A percentile compares a stretch with the other conserved stretches of the same genome.
These are phyloP conservation scores for Protosalanx chinensis DNA, from an alignment of 2,797 vertebrate genomes.

Conservation along the genomic window DNA sequence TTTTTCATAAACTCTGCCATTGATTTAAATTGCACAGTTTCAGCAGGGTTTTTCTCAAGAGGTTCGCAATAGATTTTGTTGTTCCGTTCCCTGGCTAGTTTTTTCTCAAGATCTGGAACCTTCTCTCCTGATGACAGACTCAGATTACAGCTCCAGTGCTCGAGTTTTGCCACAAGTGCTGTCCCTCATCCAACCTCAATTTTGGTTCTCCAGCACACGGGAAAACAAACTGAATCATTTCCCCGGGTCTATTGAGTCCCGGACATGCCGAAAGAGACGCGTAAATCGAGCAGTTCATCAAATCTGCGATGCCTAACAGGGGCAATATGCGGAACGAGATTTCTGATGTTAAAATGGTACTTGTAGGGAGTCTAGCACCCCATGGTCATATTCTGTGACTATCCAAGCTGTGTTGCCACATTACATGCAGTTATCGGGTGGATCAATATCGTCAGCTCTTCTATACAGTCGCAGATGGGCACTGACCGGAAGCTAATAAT, in stretches of 20 bases:
- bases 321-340: slow-evolving; percentile 5
- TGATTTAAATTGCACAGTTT: no score
- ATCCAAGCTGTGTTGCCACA: slow-evolving; percentile 40
- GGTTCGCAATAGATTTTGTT: background rate
- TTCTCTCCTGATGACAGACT: background rate
- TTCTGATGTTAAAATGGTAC: slow-evolving; percentile 33
- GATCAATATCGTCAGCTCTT: slow-evolving; percentile 57
- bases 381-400: slow-evolving; percentile 28
- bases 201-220: background rate
- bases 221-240: slow-evolving; percentile 9
- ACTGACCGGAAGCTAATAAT: slow-evolving; percentile 42
- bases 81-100: background rate
- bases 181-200: background rate
- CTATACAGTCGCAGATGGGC: slow-evolving; percentile 46
- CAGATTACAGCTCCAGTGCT: background rate
- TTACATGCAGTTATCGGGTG: slow-evolving; percentile 49
- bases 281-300: background rate
- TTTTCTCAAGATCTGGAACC: background rate
- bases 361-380: slow-evolving; percentile 37
- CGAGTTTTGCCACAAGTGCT: slow-evolving; percentile 1
- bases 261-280: slow-evolving; percentile 1
- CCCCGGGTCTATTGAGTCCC: background rate
- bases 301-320: slow-evolving; percentile 30
- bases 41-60: no score
- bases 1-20: no score